Evolutionary conservation across 1,140 invertebrate species (phyloP).

Genomic region (Listronotus bonariensis): DNA sequence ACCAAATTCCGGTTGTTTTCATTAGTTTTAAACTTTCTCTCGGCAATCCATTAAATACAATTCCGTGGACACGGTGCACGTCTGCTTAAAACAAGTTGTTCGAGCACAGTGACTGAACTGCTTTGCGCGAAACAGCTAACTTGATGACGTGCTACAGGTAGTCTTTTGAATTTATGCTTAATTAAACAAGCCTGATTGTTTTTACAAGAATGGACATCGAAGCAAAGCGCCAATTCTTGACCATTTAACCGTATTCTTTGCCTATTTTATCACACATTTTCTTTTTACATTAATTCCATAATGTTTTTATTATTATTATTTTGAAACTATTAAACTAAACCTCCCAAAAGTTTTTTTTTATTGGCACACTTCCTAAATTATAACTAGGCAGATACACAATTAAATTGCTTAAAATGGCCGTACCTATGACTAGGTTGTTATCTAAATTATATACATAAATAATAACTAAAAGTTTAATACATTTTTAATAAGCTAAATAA

Average conservation of each 20-base stretch:
- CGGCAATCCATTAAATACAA: conserved; percentile 18
- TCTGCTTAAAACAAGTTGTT: conserved; percentile 24
- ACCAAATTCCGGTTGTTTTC: conserved; percentile 22
- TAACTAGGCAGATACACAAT: no score
- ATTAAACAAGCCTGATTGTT: conserved; percentile 22
- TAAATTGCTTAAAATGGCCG: no score
- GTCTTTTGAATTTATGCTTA: conserved; percentile 27
- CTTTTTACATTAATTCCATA: background rate
- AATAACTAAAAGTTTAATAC: no score
- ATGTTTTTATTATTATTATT: no score
- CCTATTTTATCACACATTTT: conserved; percentile 6
- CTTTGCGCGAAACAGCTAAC: conserved; percentile 22
- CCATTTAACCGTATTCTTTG: conserved; percentile 19
- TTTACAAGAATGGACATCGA: conserved; percentile 19
- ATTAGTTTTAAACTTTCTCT: conserved; percentile 34
- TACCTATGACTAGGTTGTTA: no score
- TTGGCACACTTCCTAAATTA: no score
- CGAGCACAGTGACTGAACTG: conserved; percentile 15
- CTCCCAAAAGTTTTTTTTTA: no score
- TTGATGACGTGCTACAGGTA: conserved; percentile 34
- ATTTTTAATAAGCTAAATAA: no score
- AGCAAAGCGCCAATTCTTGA: conserved; percentile 7
- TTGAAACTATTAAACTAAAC: no score
- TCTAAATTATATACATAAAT: no score
- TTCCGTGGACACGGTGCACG: background rate